Evolutionary conservation across 2,113 vertebrate species (phyloP).

Genomic region (Oostethus manadensis): DNA sequence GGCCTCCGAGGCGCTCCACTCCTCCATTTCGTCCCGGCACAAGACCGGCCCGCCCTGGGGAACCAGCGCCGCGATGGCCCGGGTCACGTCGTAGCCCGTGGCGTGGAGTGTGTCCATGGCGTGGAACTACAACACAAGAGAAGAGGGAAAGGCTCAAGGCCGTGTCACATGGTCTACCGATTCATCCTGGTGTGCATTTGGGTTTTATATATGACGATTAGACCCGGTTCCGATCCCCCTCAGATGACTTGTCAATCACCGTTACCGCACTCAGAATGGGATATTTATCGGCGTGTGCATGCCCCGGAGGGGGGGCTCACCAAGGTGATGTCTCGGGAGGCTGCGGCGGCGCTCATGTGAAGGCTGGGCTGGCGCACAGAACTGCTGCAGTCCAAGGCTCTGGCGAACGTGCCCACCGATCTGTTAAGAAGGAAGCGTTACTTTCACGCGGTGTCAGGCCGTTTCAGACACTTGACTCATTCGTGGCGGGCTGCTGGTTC

Average conservation of each 20-base stretch:
- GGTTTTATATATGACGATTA: slow-evolving; percentile 4
- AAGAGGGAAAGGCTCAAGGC: slow-evolving; percentile 21
- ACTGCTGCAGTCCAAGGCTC: slow-evolving; percentile 79
- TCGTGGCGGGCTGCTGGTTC: no score
- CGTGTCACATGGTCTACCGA: slow-evolving; percentile 6
- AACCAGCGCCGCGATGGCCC: slow-evolving; percentile 91
- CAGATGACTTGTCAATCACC: not conserved
- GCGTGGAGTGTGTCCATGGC: slow-evolving; percentile 97
- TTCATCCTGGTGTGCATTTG: slow-evolving; percentile 10
- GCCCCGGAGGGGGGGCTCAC: slow-evolving; percentile 43
- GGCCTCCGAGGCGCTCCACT: slow-evolving; percentile 97
- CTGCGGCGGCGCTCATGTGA: slow-evolving; percentile 79
- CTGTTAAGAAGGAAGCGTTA: slow-evolving; percentile 34
- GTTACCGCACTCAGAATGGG: no score
- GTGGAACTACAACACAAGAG: slow-evolving; percentile 78
- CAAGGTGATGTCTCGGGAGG: slow-evolving; percentile 79
- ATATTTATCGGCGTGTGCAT: no score
- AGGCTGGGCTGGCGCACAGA: slow-evolving; percentile 79
- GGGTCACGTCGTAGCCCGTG: slow-evolving; percentile 90
- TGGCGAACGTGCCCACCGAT: slow-evolving; percentile 77
- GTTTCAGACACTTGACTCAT: no score
- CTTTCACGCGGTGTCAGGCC: no score
- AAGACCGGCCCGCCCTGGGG: slow-evolving; percentile 97
- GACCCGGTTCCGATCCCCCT: not conserved
- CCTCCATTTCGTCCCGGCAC: slow-evolving; percentile 97